phyloP scores from a whole-genome alignment of 2,113 vertebrate genomes.

The Dissostichus mawsoni region DNA sequence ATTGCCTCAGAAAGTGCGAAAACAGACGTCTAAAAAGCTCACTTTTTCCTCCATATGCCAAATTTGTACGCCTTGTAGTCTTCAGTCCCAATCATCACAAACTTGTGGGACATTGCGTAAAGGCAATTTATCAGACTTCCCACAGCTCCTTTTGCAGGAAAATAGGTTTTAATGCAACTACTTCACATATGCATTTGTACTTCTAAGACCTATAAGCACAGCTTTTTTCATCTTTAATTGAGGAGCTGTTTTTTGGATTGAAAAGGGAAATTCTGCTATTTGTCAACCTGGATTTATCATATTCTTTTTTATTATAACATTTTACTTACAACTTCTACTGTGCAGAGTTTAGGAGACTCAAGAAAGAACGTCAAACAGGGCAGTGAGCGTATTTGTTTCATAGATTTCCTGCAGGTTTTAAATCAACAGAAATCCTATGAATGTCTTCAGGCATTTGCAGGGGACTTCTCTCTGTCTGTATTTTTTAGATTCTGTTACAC shows the following conservation, averaged over 20 bases:
- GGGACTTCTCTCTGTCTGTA: conserved; percentile 19
- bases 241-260: background rate
- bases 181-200: background rate
- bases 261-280: background rate
- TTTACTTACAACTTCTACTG: background rate
- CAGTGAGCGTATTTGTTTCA: background rate
- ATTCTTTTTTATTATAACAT: background rate
- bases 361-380: background rate
- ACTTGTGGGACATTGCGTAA: background rate
- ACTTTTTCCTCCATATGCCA: too few relatives aligned
- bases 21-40: too few relatives aligned
- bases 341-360: background rate
- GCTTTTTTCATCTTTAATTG: background rate
- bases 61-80: background rate
- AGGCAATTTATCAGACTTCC: conserved; percentile 8
- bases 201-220: background rate
- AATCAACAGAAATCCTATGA: conserved; percentile 19
- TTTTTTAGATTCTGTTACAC: conserved; percentile 27
- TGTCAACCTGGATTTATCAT: background rate
- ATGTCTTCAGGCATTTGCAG: conserved; percentile 3
- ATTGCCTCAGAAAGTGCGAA: background rate
- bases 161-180: background rate
- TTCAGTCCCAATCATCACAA: background rate
- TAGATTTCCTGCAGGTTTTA: background rate
- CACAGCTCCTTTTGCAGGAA: background rate